Percentiles rank a stretch among this genome's conserved stretches.
phyloP scores from a whole-genome alignment of 92 coral and sea anemone species.

The Porites divaricata region DNA sequence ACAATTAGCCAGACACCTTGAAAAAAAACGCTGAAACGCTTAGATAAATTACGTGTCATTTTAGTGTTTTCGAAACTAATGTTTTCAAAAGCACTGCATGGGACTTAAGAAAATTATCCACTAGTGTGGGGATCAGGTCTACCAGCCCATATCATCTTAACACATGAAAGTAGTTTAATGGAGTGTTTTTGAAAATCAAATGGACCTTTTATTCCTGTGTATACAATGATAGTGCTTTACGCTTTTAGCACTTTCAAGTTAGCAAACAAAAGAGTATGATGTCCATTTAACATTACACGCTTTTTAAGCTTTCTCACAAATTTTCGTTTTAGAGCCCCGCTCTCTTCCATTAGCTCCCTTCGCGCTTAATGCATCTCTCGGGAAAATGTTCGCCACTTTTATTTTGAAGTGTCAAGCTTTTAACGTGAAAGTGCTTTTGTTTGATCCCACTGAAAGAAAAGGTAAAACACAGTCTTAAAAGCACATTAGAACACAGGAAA shows the following conservation, averaged over 20 bases:
- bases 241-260: constrained; percentile 57
- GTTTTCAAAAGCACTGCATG: background rate
- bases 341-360: constrained; percentile 32
- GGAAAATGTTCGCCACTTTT: constrained; percentile 12
- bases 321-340: constrained; percentile 18
- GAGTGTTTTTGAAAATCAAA: constrained; percentile 50
- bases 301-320: constrained; percentile 30
- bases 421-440: constrained; percentile 27
- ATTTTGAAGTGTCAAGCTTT: constrained; percentile 39
- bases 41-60: constrained; percentile 29
- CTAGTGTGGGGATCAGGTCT: constrained; percentile 1
- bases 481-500: constrained; percentile 15
- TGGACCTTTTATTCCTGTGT: constrained; percentile 56
- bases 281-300: constrained; percentile 54
- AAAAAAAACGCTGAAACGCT: constrained; percentile 19
- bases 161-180: constrained; percentile 32
- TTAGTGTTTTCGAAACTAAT: background rate
- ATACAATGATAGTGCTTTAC: constrained; percentile 41
- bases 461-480: constrained; percentile 13
- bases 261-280: constrained; percentile 43
- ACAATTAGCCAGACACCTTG: constrained; percentile 30
- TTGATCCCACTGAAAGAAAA: constrained; percentile 16
- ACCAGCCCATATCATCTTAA: constrained; percentile 1
- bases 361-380: constrained; percentile 38
- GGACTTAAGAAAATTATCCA: background rate